phyloP scores from a whole-genome alignment of 1,140 invertebrate genomes.

The Drosophila ananassae region DNA sequence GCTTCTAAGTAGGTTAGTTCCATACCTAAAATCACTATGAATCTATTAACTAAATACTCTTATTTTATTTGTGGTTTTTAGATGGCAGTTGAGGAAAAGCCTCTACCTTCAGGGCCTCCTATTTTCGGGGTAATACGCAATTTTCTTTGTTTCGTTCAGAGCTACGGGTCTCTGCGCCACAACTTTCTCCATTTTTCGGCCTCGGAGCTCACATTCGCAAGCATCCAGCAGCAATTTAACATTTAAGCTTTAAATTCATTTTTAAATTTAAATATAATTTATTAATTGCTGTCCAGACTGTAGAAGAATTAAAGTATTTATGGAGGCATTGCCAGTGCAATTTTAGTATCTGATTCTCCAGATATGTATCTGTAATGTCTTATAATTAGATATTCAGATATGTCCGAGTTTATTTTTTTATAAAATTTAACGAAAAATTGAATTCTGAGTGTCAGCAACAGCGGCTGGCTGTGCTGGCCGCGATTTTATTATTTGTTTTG shows the following conservation, averaged over 20 bases:
- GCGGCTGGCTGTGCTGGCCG: constrained; percentile 19
- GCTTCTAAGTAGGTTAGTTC: too few relatives aligned
- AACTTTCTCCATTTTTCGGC: constrained; percentile 51
- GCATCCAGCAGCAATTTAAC: constrained; percentile 32
- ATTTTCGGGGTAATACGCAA: background rate
- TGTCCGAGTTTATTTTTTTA: constrained; percentile 11
- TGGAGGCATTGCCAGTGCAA: background rate
- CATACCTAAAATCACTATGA: too few relatives aligned
- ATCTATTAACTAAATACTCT: too few relatives aligned
- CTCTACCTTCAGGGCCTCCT: too few relatives aligned
- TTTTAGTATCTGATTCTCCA: background rate
- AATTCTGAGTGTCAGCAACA: constrained; percentile 49
- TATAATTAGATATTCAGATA: constrained; percentile 9
- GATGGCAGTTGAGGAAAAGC: too few relatives aligned
- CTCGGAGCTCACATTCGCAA: constrained; percentile 34
- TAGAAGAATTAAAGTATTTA: background rate
- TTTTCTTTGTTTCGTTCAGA: constrained; percentile 1
- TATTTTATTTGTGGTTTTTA: too few relatives aligned
- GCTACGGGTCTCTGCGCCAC: constrained; percentile 1
- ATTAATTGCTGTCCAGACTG: constrained; percentile 8
- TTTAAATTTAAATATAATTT: constrained; percentile 7
- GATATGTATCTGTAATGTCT: constrained; percentile 1
- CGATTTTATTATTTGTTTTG: constrained; percentile 48
- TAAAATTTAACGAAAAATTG: constrained; percentile 18
- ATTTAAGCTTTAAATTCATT: background rate